Base-by-base conservation (phyloP, 2,888 invertebrate species). In the Ernsta delagoae region DNA sequence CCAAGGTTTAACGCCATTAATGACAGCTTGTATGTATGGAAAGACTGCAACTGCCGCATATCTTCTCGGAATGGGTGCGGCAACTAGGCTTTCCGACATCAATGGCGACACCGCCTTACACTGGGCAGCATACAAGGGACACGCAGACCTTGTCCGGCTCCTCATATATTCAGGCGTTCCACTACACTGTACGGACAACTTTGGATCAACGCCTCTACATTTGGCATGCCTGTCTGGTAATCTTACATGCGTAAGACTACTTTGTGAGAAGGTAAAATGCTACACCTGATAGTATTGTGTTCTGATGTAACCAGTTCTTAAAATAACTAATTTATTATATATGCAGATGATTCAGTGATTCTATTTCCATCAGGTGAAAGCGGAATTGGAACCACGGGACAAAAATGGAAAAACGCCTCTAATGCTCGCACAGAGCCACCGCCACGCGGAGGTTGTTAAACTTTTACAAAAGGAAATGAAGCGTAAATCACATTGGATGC, bases 41-140 rank as follows among this genome's bases (percentile, higher is more conserved):
- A 95, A 97, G 80, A 97, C 97, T 2, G 97, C 98, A 8, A 97
- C 98, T 0, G 98, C 98, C 0, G 98, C 98, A 0, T 98, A 97
- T 85, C 92, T 98, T 0, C 94, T 98, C 63, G 98, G 98, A 39
- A 98, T 97, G 95, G 98, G 98, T 3, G 98, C 98, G 0, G 94
- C 97, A 0, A 96, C 97, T 74, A 96, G 97, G 79, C 93, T 98
- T 59, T 96, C 97, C 0, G 98, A 98, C 79, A 97, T 97, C 75
- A 98, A 98, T 82, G 98, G 98, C 0, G 98, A 98, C 80, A 98
- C 97, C 0, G 98, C 98, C 0, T 90, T 98, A 41, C 98, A 98
- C 81, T 98, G 98, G 98, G 98, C 98, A 0, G 97, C 98, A 0
- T 98, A 98, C 85, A 98, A 98, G 87, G 98, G 97, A 0, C 97